phyloP scores from a whole-genome alignment of 2,888 invertebrate genomes.

The Chironomus riparius region DNA sequence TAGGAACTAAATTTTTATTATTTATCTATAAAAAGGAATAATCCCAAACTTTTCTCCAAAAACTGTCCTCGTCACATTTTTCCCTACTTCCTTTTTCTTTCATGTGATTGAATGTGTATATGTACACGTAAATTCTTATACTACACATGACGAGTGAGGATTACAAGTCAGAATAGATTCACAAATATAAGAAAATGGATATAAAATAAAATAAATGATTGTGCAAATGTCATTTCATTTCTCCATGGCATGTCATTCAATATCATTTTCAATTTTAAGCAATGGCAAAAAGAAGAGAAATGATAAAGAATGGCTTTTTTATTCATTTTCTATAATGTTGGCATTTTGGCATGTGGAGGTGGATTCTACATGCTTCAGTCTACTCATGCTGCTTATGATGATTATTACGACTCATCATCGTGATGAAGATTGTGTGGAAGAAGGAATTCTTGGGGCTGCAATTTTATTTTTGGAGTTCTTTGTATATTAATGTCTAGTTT shows the following conservation, averaged over 20 bases:
- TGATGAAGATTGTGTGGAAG: too few relatives aligned
- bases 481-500: too few relatives aligned
- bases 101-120: neutral
- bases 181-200: neutral
- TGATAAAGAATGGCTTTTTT: neutral
- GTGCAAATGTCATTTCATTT: slow-evolving; percentile 16
- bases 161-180: neutral
- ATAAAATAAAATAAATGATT: slow-evolving; percentile 18
- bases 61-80: slow-evolving; percentile 3
- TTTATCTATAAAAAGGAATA: slow-evolving; percentile 15
- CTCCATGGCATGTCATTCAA: neutral
- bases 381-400: too few relatives aligned
- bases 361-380: too few relatives aligned
- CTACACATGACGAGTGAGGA: slow-evolving; percentile 4
- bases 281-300: neutral
- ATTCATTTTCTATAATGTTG: too few relatives aligned
- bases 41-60: slow-evolving; percentile 5
- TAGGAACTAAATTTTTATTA: slow-evolving; percentile 16
- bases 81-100: neutral
- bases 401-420: too few relatives aligned
- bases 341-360: too few relatives aligned
- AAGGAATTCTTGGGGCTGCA: too few relatives aligned
- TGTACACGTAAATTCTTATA: neutral
- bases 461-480: too few relatives aligned
- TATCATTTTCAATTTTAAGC: neutral